Percentiles rank a stretch among this genome's conserved stretches.
phyloP scores from a whole-genome alignment of 2,888 invertebrate species.

The Ophion obscuratus region DNA sequence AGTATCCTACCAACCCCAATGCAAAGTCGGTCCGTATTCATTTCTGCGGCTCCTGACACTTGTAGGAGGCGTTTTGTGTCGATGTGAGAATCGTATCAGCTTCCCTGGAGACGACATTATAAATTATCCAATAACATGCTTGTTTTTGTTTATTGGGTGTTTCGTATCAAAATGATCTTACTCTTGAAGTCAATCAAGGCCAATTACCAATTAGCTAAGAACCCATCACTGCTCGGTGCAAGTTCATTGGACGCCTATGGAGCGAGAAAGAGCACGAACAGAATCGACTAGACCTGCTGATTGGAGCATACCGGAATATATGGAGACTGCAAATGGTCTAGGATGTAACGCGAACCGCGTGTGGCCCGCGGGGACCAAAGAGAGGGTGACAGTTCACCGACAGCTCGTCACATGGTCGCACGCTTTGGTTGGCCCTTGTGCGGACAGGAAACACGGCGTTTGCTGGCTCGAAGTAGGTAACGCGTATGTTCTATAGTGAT shows the following conservation, averaged over 20 bases:
- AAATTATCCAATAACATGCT: not conserved
- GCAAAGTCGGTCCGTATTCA: constrained; percentile 20
- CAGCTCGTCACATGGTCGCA: constrained; percentile 56
- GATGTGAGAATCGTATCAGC: not conserved
- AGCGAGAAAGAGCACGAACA: too few relatives aligned
- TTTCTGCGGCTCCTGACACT: constrained; percentile 1
- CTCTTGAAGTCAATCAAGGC: too few relatives aligned
- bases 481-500: not conserved
- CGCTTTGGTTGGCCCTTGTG: constrained; percentile 21
- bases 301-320: too few relatives aligned
- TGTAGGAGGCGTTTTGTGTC: not conserved
- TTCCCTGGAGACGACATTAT: not conserved
- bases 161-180: too few relatives aligned
- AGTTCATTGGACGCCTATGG: too few relatives aligned
- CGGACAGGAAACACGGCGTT: not conserved
- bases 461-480: not conserved
- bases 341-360: constrained; percentile 58
- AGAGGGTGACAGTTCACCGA: constrained; percentile 45
- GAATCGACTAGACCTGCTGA: too few relatives aligned
- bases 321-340: not conserved
- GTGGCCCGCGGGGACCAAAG: constrained; percentile 42
- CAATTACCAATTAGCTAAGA: too few relatives aligned
- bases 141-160: not conserved
- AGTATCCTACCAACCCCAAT: constrained; percentile 43
- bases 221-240: too few relatives aligned